phyloP scores from a whole-genome alignment of 2,113 vertebrate species.

The Datnioides undecimradiatus region DNA sequence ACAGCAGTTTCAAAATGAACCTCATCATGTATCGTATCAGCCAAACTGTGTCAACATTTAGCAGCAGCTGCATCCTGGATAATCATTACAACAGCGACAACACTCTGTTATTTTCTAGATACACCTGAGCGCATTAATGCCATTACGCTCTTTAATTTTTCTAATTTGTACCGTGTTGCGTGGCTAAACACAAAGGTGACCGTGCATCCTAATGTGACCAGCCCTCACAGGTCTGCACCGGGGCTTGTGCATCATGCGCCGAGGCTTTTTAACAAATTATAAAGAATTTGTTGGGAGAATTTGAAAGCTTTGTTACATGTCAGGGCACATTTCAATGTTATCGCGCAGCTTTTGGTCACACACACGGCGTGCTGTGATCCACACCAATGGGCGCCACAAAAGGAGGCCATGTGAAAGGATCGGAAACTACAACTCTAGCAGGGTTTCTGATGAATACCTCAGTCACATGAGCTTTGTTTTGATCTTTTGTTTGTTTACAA shows the following conservation, averaged over 20 bases:
- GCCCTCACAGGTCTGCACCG: not conserved
- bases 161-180: constrained; percentile 49
- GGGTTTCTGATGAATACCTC: constrained; percentile 45
- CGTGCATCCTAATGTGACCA: constrained; percentile 34
- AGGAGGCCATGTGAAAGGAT: constrained; percentile 16
- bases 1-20: not conserved
- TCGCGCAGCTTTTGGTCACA: constrained; percentile 5
- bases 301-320: not conserved
- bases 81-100: constrained; percentile 30
- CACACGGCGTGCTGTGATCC: not conserved
- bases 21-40: not conserved
- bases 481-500: constrained; percentile 64
- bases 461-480: constrained; percentile 46
- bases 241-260: not conserved
- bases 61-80: not conserved
- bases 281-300: constrained; percentile 16
- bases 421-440: constrained; percentile 41
- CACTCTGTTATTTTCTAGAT: constrained; percentile 30
- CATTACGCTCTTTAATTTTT: constrained; percentile 43
- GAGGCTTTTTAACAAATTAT: constrained; percentile 7
- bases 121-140: constrained; percentile 41
- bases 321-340: constrained; percentile 39
- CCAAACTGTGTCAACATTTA: constrained; percentile 9
- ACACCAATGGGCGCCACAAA: constrained; percentile 23
- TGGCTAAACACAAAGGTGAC: constrained; percentile 11